Evolutionary conservation across 2,888 invertebrate species (phyloP).

Genomic region (Coleophora deauratella): DNA sequence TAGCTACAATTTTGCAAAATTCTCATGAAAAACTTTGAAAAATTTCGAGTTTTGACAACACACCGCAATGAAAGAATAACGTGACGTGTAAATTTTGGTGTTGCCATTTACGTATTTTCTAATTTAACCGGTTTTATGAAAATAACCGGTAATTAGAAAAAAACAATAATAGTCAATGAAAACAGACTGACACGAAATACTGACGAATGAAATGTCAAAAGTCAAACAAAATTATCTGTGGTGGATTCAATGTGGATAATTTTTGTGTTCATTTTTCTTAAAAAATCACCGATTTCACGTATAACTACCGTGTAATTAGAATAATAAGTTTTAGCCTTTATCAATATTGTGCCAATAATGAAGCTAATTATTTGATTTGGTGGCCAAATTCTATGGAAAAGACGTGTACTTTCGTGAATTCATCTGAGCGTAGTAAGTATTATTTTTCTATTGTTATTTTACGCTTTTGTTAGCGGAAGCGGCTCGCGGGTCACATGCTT

Average conservation of each 20-base stretch:
- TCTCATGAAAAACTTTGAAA: conserved; percentile 26
- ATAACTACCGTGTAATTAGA: conserved; percentile 19
- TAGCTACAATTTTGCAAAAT: conserved; percentile 18
- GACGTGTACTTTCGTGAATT: conserved; percentile 39
- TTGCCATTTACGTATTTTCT: conserved; percentile 10
- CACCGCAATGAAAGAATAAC: conserved; percentile 44
- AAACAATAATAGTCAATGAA: background rate
- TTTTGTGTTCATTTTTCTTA: too few relatives aligned
- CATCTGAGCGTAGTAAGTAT: conserved; percentile 54
- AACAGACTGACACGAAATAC: too few relatives aligned
- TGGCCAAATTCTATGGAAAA: conserved; percentile 54
- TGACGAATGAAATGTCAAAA: too few relatives aligned
- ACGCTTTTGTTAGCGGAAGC: conserved; percentile 29
- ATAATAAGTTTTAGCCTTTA: conserved; percentile 16
- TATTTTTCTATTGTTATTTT: conserved; percentile 31
- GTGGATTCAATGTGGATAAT: too few relatives aligned
- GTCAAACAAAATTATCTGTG: too few relatives aligned
- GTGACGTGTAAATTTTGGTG: conserved; percentile 37
- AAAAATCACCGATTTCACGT: too few relatives aligned
- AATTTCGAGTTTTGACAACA: conserved; percentile 25
- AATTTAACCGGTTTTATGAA: too few relatives aligned
- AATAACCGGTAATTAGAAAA: background rate
- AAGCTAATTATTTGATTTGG: conserved; percentile 38
- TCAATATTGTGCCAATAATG: conserved; percentile 30
- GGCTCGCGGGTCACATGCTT: conserved; percentile 36